phyloP scores from a whole-genome alignment of 2,797 vertebrate genomes.

The Limnodromus scolopaceus region DNA sequence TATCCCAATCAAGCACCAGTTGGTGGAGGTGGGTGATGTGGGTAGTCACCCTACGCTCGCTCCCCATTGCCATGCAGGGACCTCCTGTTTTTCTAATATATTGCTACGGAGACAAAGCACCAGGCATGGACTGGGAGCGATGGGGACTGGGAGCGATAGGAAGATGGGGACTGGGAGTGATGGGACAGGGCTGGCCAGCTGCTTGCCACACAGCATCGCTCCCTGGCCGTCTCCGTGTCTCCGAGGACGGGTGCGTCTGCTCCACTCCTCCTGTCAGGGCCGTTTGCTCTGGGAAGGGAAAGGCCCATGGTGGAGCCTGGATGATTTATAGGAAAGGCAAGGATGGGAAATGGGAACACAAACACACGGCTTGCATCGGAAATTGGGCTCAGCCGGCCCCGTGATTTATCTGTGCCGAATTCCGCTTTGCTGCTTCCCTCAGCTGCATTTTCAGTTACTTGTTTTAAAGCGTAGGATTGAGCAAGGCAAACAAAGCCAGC shows the following conservation, averaged over 20 bases:
- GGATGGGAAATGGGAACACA: slow-evolving; percentile 68
- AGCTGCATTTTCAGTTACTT: slow-evolving; percentile 44
- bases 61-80: not conserved
- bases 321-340: slow-evolving; percentile 53
- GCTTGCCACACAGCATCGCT: not conserved
- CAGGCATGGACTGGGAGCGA: not conserved
- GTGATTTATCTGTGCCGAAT: slow-evolving; percentile 59
- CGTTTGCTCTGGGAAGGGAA: not conserved
- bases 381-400: not conserved
- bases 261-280: not conserved
- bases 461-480: not conserved
- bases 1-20: fast-evolving
- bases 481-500: slow-evolving; percentile 61
- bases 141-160: not conserved
- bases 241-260: not conserved
- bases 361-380: slow-evolving; percentile 43
- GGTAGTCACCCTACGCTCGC: fast-evolving
- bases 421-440: slow-evolving; percentile 40
- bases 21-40: not conserved
- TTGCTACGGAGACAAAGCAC: not conserved
- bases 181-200: not conserved
- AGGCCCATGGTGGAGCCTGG: not conserved
- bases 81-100: not conserved
- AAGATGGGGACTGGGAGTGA: not conserved
- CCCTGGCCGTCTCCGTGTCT: fast-evolving